Conservation (phyloP, 1,140 invertebrate species). For the Halyomorpha halys region DNA sequence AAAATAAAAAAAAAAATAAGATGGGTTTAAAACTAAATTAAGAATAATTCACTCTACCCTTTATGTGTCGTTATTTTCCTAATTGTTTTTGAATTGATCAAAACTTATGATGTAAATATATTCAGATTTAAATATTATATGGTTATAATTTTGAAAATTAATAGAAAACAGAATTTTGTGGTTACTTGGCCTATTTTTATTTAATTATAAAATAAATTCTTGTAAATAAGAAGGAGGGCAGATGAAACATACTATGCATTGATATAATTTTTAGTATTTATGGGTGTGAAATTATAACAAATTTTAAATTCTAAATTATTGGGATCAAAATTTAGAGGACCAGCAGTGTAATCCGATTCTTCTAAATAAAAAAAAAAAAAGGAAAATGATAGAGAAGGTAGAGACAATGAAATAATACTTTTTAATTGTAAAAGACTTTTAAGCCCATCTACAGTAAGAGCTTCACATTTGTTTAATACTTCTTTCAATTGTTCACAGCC, state of each 20-base stretch:
- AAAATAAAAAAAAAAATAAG: neutral
- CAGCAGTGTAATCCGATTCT: neutral
- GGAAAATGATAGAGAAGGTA: slow-evolving; percentile 6
- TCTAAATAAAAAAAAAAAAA: neutral
- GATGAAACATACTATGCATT: too few relatives aligned
- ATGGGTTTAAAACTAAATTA: slow-evolving; percentile 18
- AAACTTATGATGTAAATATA: neutral
- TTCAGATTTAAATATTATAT: too few relatives aligned
- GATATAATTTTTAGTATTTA: too few relatives aligned
- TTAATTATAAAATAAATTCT: too few relatives aligned
- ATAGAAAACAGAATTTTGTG: too few relatives aligned
- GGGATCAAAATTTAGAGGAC: slow-evolving; percentile 16
- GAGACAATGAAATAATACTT: neutral
- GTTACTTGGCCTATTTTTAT: too few relatives aligned
- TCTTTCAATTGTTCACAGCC: slow-evolving; percentile 15
- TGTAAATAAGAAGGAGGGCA: too few relatives aligned
- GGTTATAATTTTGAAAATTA: too few relatives aligned
- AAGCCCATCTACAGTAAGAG: slow-evolving; percentile 17
- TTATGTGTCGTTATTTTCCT: slow-evolving; percentile 6
- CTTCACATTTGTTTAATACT: slow-evolving; percentile 8
- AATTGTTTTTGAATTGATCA: neutral
- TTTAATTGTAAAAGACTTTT: slow-evolving; percentile 4
- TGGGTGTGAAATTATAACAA: neutral
- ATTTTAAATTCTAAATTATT: slow-evolving; percentile 17
- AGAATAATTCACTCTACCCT: neutral